These are phyloP conservation scores for Colinus virginianus DNA, from an alignment of 2,113 vertebrate species.

Conservation along the genomic window DNA sequence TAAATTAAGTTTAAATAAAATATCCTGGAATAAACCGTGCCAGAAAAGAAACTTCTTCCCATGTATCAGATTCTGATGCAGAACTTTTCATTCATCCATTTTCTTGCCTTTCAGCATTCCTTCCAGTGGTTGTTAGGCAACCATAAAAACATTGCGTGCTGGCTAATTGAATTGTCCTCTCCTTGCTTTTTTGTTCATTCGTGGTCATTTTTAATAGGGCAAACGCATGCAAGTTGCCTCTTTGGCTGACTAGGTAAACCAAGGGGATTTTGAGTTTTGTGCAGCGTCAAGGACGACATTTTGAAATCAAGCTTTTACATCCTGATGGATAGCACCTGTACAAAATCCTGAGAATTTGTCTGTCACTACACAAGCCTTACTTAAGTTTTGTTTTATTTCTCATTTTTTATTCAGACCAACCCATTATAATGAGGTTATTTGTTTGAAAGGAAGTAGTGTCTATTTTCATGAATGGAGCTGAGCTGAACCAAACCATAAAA, in stretches of 20 bases:
- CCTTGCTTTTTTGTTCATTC: background rate
- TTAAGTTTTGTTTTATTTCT: slow-evolving; percentile 3
- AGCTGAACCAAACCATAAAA: background rate
- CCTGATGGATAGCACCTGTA: background rate
- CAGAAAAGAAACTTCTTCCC: slow-evolving; percentile 66
- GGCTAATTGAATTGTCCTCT: slow-evolving; percentile 54
- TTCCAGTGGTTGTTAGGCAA: slow-evolving; percentile 73
- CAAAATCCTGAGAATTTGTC: background rate
- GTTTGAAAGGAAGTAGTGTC: background rate
- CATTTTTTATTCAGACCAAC: background rate
- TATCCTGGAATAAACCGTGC: background rate
- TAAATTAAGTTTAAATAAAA: slow-evolving; percentile 35
- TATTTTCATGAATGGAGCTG: background rate
- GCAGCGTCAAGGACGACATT: background rate
- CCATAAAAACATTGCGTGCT: slow-evolving; percentile 34
- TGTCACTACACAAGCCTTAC: background rate
- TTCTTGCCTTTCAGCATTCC: slow-evolving; percentile 48
- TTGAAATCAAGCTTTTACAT: background rate
- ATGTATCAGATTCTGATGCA: slow-evolving; percentile 38
- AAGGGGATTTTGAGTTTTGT: background rate
- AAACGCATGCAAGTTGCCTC: background rate
- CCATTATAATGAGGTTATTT: background rate
- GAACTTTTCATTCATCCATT: slow-evolving; percentile 66
- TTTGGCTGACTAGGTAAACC: background rate
- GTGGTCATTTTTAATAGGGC: slow-evolving; percentile 4